Base-by-base conservation (phyloP, 2,113 vertebrate genomes). In the Odobenus rosmarus region DNA sequence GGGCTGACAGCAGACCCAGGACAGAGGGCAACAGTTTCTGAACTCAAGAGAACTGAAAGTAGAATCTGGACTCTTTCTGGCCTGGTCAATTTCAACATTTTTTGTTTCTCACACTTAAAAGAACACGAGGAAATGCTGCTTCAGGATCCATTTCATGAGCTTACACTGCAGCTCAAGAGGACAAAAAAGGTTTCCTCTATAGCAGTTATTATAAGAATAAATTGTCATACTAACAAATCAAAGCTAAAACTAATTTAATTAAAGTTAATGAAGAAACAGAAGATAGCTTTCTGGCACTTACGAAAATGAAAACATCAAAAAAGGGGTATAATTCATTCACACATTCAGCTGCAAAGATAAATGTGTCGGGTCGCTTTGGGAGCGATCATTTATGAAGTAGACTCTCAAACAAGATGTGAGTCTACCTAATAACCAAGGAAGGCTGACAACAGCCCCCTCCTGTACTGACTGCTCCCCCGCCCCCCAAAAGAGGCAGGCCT, bases 211-310 rank as follows among this genome's bases (percentile, higher is more conserved):
- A 7, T 61, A 64, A 64, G 53, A 88, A 33, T n/a, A 82, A 86
- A 82, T 5, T 69, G 81, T 86, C 93, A 96, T 4, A 92, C 74
- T 6, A 96, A 90, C 42, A 82, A 82, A 83, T 84, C 51, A 71
- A 93, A 92, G 90, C 42, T 76, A 67, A 83, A 97, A 93, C 39
- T 51, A 93, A 93, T 51, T 71, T 57, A 91, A 92, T 74, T 62
- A 81, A 93, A 83, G 33, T 94, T 69, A 97, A 85, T 42, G 74
- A 83, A 87, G 85, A 83, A 94, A 82, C 57, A 93, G 77, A 94
- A 90, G 74, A 62, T 16, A 42, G 28, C 53, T 95, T 87, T 92
- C 67, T 88, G 85, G 53, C 36, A 87, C 28, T 94, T 72, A 21
- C 7, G 61, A 92, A 92, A 84, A 28, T 79, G 39, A 80, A 62